These are phyloP conservation scores for Halcyon malimbica DNA, from an alignment of 2,113 vertebrate species.

Conservation along the genomic window DNA sequence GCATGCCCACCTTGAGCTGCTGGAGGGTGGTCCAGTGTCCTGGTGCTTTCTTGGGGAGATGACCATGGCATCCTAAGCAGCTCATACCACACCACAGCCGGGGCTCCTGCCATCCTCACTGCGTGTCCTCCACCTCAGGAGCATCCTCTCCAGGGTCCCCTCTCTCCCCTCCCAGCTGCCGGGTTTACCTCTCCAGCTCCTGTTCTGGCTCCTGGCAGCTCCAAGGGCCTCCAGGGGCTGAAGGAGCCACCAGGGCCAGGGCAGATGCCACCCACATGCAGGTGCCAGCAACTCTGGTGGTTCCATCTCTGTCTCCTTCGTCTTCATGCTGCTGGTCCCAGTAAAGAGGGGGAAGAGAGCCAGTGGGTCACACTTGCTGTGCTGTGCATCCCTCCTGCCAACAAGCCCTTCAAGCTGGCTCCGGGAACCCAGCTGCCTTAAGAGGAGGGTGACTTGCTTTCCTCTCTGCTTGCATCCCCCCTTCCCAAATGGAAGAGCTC, in stretches of 20 bases:
- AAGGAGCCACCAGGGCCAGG: rapidly evolving
- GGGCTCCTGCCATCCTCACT: not conserved
- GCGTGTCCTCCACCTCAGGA: rapidly evolving
- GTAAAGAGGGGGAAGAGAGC: rapidly evolving
- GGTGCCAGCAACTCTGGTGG: rapidly evolving
- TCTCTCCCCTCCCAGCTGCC: not conserved
- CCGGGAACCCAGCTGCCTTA: rapidly evolving
- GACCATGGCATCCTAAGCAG: not conserved
- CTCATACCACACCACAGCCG: rapidly evolving
- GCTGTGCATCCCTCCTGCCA: not conserved
- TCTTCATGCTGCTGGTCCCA: not conserved
- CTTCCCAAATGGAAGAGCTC: not conserved
- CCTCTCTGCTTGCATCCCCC: rapidly evolving
- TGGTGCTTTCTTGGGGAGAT: rapidly evolving
- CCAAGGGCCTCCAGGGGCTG: rapidly evolving
- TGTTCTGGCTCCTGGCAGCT: rapidly evolving
- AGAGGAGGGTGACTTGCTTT: not conserved
- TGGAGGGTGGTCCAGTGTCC: rapidly evolving
- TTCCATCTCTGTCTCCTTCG: not conserved
- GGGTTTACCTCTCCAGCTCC: not conserved
- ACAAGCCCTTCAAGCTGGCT: not conserved
- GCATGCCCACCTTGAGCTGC: rapidly evolving
- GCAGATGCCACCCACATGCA: rapidly evolving
- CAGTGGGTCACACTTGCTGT: rapidly evolving
- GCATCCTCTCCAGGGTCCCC: not conserved